Evolutionary conservation across 1,140 invertebrate species (phyloP), one percentile per base, ranked within the genome.

Genomic region (Neelides sp.): DNA sequence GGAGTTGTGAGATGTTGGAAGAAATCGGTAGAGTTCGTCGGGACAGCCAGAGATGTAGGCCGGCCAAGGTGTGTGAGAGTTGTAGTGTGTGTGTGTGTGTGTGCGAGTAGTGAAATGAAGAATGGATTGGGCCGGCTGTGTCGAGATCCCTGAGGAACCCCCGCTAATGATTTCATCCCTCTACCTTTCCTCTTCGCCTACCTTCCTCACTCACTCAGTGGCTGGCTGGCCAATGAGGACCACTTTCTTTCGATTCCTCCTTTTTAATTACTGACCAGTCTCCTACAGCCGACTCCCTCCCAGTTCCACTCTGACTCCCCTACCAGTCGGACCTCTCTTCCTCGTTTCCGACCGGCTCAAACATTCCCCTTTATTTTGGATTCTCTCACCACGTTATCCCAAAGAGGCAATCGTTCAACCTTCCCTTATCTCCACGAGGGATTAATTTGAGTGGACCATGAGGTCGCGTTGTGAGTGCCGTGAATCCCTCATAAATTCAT

Each of bases 241-340:
- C 39, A 48, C 50, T 52, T 57, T 52, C 44, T 48, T 53, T 53
- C 44, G 44, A 54, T 54, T 54, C 52, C 52, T 49, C 56, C 56
- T 58, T 58, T 58, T 58, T 58, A 58, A 58, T 58, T 58, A 58
- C 56, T 58, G 52, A 58, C 52, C 52, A 54, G 48, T 58, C 49
- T 58, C 47, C 37, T 53, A 36, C 43, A 28, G 41, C 28, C 44
- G 35, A 34, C 39, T 19, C 17, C 34, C 17, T 36, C 27, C 41
- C 47, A 54, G 52, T 55, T 55, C 41, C 48, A 50, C 42, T 49
- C 44, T 41, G 48, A 50, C 53, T 50, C 30, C 50, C 34, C 32
- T 32, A 37, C 39, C 35, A 48, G 34, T 48, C 50, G 53, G 48
- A 50, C 22, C 37, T 28, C 19, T 24, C n/a, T n/a, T n/a, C n/a